Evolutionary conservation across 92 coral and sea anemone species (phyloP), one percentile per base, ranked within the genome.

Genomic region (Paragorgia papillata): DNA sequence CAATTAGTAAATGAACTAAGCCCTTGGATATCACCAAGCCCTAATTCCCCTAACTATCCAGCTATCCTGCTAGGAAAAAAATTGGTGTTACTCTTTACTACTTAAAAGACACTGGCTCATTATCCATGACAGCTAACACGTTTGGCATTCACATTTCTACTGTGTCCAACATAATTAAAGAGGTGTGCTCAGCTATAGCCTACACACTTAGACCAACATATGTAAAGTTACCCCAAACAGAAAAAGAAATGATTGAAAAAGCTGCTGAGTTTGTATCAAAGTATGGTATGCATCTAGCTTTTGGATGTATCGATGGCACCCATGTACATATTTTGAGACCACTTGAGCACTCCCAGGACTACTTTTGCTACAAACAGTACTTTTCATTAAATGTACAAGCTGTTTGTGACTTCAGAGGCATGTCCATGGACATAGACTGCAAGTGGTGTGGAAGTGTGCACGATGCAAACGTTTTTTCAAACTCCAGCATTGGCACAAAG

Each of bases 121-220:
- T 87, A 53, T 34, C 66, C 7, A 87, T 87, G 85, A 87, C 90
- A 39, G 86, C 86, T n/a, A 87, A 82, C 73, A n/a, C 87, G 41
- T 86, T 82, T 86, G 89, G 82, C 25, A 69, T 86, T 51, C 71
- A 81, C 44, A 43, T 63, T 57, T 84, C 66, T 68, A 84, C 88
- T 22, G 84, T 84, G 29, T 84, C 88, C 35, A 68, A 66, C 21
- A 63, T 78, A 9, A 76, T 82, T 22, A 79, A 77, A 30, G 79
- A 86, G 24, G 86, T 82, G 33, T 86, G 87, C 55, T 31, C 79
- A n/a, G 79, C 66, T 48, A 46, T 86, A 18, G 60, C 81, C 43
- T 62, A 30, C 56, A 58, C 43, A 18, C 62, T 57, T 27, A 83
- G 86, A 37, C 83, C 86, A 82, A 54, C 58, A 44, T 76, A 75